A percentile compares a stretch with the other conserved stretches of the same genome.
Evolutionary conservation across 2,113 vertebrate species (phyloP).

Genomic region (Heliornis fulica): DNA sequence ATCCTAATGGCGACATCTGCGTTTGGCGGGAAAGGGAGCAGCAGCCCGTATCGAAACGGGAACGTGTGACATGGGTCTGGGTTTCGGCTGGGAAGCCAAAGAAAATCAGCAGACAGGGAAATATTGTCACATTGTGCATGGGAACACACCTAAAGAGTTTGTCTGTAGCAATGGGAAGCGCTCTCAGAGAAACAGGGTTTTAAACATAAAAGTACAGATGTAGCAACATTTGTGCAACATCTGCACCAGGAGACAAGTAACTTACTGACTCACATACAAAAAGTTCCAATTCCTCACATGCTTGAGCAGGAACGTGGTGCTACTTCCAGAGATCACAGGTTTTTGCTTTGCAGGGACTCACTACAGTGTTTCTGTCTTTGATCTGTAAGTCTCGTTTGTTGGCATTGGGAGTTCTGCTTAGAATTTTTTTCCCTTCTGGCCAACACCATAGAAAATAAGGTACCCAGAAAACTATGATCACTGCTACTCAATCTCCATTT

Average conservation of each 20-base stretch:
- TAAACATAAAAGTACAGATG: neutral
- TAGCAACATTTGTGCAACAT: neutral
- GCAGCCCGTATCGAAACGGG: neutral
- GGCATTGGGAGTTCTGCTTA: neutral
- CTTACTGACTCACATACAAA: neutral
- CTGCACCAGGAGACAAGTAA: neutral
- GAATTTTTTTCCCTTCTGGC: neutral
- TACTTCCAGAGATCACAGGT: neutral
- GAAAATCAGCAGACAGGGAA: neutral
- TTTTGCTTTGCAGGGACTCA: neutral
- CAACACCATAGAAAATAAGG: neutral
- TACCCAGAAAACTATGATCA: neutral
- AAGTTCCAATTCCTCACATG: neutral
- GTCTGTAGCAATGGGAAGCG: neutral
- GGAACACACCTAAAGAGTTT: neutral
- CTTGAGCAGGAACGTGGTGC: fast-evolving
- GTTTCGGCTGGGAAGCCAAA: neutral
- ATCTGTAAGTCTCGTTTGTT: neutral
- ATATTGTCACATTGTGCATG: neutral
- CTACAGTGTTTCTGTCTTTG: neutral
- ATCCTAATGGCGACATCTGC: conserved; percentile 36
- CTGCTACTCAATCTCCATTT: neutral
- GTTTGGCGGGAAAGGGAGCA: conserved; percentile 44
- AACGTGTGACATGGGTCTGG: fast-evolving
- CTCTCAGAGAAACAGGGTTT: neutral